These are phyloP conservation scores for Calosoma granatense DNA, from an alignment of 1,140 invertebrate species.

Conservation along the genomic window DNA sequence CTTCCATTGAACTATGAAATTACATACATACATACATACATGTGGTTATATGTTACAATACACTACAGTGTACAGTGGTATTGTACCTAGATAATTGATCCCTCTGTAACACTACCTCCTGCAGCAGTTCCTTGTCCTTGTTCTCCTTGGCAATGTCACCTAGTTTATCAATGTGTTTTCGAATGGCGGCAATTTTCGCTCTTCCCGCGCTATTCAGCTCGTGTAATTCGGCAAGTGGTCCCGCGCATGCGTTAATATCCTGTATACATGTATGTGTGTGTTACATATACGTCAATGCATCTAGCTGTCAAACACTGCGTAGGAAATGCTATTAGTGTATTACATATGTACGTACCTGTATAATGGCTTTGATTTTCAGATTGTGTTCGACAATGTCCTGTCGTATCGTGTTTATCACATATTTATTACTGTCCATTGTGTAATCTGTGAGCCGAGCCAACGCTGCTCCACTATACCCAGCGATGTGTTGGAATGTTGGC, in stretches of 20 bases:
- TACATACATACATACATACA: neutral
- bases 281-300: neutral
- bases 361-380: conserved; percentile 63
- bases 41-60: too few species aligned
- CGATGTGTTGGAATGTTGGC: neutral
- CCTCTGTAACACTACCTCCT: conserved; percentile 55
- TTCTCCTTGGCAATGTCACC: conserved; percentile 53
- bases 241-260: conserved; percentile 57
- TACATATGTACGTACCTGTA: conserved; percentile 45
- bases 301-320: conserved; percentile 10
- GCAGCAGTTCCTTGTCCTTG: conserved; percentile 46
- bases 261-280: conserved; percentile 25
- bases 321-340: conserved; percentile 3
- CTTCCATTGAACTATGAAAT: conserved; percentile 48
- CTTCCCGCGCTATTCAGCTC: conserved; percentile 62
- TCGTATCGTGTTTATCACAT: conserved; percentile 27
- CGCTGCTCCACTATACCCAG: too few species aligned
- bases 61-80: neutral
- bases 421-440: conserved; percentile 28
- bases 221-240: conserved; percentile 55
- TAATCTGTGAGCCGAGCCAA: too few species aligned
- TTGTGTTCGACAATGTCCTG: conserved; percentile 60
- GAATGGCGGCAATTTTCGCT: conserved; percentile 48
- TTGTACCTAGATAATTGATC: conserved; percentile 51
- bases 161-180: conserved; percentile 57